A percentile compares a stretch with the other conserved stretches of the same genome.
phyloP scores from a whole-genome alignment of 2,797 vertebrate genomes.

The Podarcis siculus region DNA sequence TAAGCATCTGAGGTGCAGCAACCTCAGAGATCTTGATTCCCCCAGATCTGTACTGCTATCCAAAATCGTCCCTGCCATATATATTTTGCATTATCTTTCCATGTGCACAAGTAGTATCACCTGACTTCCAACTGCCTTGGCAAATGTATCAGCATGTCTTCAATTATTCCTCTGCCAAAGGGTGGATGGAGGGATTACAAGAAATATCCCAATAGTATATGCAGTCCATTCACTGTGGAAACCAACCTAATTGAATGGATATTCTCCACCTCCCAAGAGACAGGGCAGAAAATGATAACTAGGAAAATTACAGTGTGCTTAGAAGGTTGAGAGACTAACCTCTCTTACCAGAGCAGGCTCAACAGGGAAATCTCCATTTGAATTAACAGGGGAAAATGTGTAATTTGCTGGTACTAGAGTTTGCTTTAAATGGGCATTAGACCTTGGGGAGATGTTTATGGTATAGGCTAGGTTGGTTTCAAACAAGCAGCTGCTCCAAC shows the following conservation, averaged over 20 bases:
- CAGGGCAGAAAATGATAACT: neutral
- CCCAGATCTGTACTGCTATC: neutral
- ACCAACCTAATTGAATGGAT: constrained; percentile 2
- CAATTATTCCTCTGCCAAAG: constrained; percentile 10
- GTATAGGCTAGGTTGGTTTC: constrained; percentile 47
- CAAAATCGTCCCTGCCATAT: neutral
- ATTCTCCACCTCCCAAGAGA: neutral
- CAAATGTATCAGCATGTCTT: neutral
- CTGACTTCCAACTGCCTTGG: neutral
- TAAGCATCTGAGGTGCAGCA: neutral
- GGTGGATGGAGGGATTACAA: neutral
- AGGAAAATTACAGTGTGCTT: neutral
- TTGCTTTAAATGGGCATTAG: constrained; percentile 49
- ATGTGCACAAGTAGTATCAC: neutral
- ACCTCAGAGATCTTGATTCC: neutral
- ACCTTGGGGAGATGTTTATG: constrained; percentile 59
- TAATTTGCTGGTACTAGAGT: constrained; percentile 64
- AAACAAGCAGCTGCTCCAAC: constrained; percentile 63
- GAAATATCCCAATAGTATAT: neutral
- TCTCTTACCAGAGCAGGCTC: neutral
- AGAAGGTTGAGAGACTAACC: neutral
- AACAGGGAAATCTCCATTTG: constrained; percentile 43
- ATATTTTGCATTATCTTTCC: neutral
- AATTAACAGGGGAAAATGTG: neutral
- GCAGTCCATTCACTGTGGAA: neutral